A percentile compares a stretch with the other conserved stretches of the same genome.
These are phyloP conservation scores for Branchinecta lynchi DNA, from an alignment of 1,140 invertebrate species.

Conservation along the genomic window DNA sequence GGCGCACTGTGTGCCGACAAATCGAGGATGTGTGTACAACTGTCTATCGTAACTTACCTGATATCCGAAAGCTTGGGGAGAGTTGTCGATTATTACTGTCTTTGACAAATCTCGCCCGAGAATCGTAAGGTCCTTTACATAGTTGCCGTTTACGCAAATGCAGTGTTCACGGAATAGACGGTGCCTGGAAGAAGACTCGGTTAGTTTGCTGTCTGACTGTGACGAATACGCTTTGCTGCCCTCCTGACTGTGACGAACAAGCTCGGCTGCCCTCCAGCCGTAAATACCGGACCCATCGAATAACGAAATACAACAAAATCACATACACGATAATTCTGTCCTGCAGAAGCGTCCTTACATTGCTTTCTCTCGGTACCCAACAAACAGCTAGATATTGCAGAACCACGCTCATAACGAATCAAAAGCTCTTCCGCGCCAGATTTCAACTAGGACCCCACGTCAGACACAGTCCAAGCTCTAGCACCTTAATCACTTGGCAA, in stretches of 20 bases:
- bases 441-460: too few species aligned
- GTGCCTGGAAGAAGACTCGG: constrained; percentile 35
- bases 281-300: background rate
- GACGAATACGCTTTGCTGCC: background rate
- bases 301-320: too few species aligned
- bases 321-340: too few species aligned
- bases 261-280: background rate
- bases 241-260: background rate
- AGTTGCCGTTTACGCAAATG: constrained; percentile 86
- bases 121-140: constrained; percentile 89
- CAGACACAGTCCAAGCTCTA: too few species aligned
- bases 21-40: too few species aligned
- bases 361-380: too few species aligned
- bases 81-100: constrained; percentile 85
- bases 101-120: constrained; percentile 79
- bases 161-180: constrained; percentile 88
- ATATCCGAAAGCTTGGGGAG: constrained; percentile 79
- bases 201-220: background rate
- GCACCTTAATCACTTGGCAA: too few species aligned
- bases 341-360: too few species aligned
- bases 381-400: too few species aligned
- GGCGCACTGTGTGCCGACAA: too few species aligned
- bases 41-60: constrained; percentile 55
- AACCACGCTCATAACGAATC: too few species aligned
- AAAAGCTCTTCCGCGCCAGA: too few species aligned